Evolutionary conservation across 2,888 invertebrate genomes (phyloP), one percentile per base, ranked within the genome.

Genomic region (Athalia rosae): DNA sequence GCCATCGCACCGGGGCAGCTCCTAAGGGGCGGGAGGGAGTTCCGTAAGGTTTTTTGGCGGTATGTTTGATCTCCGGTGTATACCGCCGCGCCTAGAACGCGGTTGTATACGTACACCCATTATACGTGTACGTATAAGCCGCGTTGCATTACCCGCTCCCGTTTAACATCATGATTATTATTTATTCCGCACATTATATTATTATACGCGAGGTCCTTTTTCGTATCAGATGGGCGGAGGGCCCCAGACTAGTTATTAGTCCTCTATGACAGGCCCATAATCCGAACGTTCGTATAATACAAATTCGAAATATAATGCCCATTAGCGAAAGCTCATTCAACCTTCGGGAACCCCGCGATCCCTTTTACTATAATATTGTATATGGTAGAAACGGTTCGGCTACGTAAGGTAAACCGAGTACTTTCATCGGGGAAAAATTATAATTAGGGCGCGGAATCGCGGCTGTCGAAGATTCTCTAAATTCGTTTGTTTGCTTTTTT

Each of bases 111-210:
- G n/a, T 28, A 28, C 2, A 74, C 74, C 74, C 74, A 74, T 74
- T 74, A 74, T 74, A 62, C 50, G 28, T 53, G 7, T 53, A 53
- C 53, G 4, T 7, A 53, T 4, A 53, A 53, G 28, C 28, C 28
- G 71, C 71, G 58, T 13, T 61, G 77, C 67, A 77, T 69, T 67
- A 41, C 59, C n/a, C 56, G 48, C 67, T 77, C 15, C 45, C 73
- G 77, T 62, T 73, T 45, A 76, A 64, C 6, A 62, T 63, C 86
- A 85, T 88, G 88, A 89, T 89, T 88, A 87, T 88, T 87, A 86
- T 88, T 89, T 87, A 88, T 87, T 88, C 82, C 88, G 82, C 85
- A 88, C 87, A 86, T 87, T 88, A 87, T 89, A 84, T 85, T 84
- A 61, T 41, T 61, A 28, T 11, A 43, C 58, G 74, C 47, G 74